Base-by-base conservation (phyloP, 2,113 vertebrate genomes). In the Barnardius zonarius region DNA sequence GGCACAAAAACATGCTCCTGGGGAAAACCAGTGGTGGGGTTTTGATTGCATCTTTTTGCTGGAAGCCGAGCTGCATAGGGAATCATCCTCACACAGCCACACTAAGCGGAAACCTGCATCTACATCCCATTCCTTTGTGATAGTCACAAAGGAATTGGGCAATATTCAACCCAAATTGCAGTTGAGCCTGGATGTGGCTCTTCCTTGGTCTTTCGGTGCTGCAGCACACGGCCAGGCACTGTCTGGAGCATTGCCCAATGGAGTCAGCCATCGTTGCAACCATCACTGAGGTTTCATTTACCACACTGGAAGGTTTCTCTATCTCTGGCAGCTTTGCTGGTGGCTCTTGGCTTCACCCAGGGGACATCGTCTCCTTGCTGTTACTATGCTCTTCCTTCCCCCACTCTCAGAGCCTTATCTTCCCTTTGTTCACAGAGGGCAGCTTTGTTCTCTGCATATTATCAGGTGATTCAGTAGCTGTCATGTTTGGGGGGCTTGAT, bases 1-100 rank as follows among this genome's bases (percentile, higher is more conserved):
- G 12, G 46, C 27, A 30, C 3, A 3, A 5, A 5, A 48, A 19
- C 4, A 2, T 0, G 3, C 66, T 7, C 35, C 0, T 35, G 63
- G 49, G 35, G 76, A 7, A 48, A 62, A 43, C 5, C 2, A 1
- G 57, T 0, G 15, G 0, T 0, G 4, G 68, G 67, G 67, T 17
- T 86, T 46, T 6, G 27, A 31, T 3, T 7, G 68, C 0, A 5
- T 6, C 4, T 0, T 7, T 17, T 27, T 6, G 4, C 15, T 2
- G 24, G 1, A 3, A 68, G 75, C 39, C 2, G 20, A 41, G 27
- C 51, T 52, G 51, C 51, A 28, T 52, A 16, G 25, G 51, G 27
- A 52, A 52, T 52, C 51, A 52, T 16, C 25, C 51, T 52, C 27
- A 52, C 51, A 52, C 27, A 28, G 51, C 51, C 51, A 52, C 25